phyloP scores from a whole-genome alignment of 1,140 invertebrate species.

The Pararge aegeria region DNA sequence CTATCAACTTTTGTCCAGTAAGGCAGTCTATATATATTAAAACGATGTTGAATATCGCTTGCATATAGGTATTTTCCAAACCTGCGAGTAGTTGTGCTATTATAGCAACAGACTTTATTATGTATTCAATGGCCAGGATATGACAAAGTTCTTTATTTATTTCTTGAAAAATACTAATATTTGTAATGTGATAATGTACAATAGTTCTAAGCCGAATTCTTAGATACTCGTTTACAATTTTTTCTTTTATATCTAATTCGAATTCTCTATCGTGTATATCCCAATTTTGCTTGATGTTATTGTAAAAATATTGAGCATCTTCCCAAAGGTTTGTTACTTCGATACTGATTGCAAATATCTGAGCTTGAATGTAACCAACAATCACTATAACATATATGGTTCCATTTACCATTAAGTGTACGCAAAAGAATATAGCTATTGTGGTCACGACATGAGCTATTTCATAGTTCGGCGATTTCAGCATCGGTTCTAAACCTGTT shows the following conservation, averaged over 20 bases:
- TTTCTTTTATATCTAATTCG: conserved; percentile 5
- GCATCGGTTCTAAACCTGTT: conserved; percentile 7
- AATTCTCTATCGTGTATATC: conserved; percentile 8
- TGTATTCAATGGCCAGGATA: not conserved
- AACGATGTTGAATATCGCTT: conserved; percentile 50
- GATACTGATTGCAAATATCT: conserved; percentile 37
- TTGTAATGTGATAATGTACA: conserved; percentile 35
- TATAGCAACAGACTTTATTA: conserved; percentile 18
- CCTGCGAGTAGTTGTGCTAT: conserved; percentile 51
- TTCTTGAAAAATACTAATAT: conserved; percentile 32
- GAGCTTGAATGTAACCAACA: conserved; percentile 45
- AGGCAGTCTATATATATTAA: conserved; percentile 53
- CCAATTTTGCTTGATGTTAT: conserved; percentile 6
- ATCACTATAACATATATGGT: conserved; percentile 35
- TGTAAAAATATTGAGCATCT: conserved; percentile 28
- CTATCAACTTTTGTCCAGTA: conserved; percentile 48
- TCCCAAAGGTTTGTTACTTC: conserved; percentile 45
- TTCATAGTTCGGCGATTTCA: conserved; percentile 36
- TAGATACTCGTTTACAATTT: conserved; percentile 37
- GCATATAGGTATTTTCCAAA: conserved; percentile 52
- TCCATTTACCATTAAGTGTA: conserved; percentile 28
- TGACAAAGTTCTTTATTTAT: conserved; percentile 22
- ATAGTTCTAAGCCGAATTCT: conserved; percentile 33
- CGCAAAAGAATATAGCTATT: conserved; percentile 17
- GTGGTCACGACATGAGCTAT: conserved; percentile 21